Evolutionary conservation across 2,888 invertebrate genomes (phyloP), one percentile per base, ranked within the genome.

Genomic region (Petrolisthes cinctipes): DNA sequence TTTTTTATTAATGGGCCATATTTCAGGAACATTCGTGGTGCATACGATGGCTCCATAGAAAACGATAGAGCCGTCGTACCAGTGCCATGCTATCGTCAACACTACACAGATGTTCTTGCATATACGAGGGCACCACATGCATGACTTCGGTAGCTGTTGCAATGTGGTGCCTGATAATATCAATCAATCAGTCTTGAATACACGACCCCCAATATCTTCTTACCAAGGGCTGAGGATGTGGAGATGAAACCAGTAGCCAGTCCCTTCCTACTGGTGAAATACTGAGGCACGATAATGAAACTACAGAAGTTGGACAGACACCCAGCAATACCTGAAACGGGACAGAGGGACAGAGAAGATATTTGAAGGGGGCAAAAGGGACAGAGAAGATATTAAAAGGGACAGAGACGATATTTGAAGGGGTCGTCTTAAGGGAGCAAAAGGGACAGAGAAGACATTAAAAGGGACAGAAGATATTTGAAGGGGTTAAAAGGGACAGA

Each of bases 221-320:
- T 79, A 86, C 86, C 86, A 4, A 83, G 5, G 37, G 86, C 83
- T n/a, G 86, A 71, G 20, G 51, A 56, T 0, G 83, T 78, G n/a
- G 57, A 61, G 4, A 86, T 68, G 17, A 86, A 20, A 6, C 86
- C 86, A 23, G 83, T 86, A 37, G 86, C 83, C 4, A 86, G 57
- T 4, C 86, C 86, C 53, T 86, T 86, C 56, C 79, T 54, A 11
- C 57, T 83, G 79, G 78, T 56, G 79, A 86, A 86, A 37, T 86
- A 86, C 66, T 53, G 54, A 6, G 86, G 82, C 4, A 86, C 66
- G 53, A 86, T 76, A 17, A 78, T 71, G 20, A 78, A 53, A 5
- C 86, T 83, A 51, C 57, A 66, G 86, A 86, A 86, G 9, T 76
- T 68, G 23, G 78, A 82, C 17, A 86, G 68, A 5, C 78, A 17